These are phyloP conservation scores for Pseudococcus jackbeardsleyi DNA, from an alignment of 2,888 invertebrate species.

Conservation along the genomic window DNA sequence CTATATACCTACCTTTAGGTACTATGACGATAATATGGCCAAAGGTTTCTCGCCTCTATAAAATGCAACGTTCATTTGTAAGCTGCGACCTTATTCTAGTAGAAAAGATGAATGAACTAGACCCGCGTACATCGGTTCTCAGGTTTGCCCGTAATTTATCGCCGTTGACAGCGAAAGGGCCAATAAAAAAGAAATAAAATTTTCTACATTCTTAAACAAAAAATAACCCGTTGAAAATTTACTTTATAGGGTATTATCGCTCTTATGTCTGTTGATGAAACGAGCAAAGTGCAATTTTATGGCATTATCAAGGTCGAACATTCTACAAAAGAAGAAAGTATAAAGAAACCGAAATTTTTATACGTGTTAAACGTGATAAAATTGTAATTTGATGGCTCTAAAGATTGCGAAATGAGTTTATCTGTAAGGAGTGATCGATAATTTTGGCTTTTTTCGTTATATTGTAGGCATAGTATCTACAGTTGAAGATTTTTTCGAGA, in stretches of 20 bases:
- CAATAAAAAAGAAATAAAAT: conserved; percentile 26
- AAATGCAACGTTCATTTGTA: conserved; percentile 9
- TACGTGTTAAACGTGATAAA: no score
- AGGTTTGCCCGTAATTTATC: neutral
- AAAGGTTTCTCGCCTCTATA: neutral
- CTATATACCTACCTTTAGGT: neutral
- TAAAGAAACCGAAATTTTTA: no score
- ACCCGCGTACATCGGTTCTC: neutral
- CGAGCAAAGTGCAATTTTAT: neutral
- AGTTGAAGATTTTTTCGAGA: no score
- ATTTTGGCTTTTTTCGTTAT: no score
- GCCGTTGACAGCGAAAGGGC: neutral
- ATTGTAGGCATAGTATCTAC: no score
- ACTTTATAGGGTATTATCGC: neutral
- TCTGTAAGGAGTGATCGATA: no score
- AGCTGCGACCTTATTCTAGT: neutral
- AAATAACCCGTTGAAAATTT: neutral
- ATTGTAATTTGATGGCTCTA: no score
- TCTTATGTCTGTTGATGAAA: neutral
- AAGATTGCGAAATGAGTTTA: no score
- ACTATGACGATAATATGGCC: neutral
- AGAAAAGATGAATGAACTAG: neutral
- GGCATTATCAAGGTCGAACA: neutral
- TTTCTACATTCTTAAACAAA: neutral
- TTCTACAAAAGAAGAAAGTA: neutral